A percentile compares a stretch with the other conserved stretches of the same genome.
Conservation (phyloP, 2,113 vertebrate species). For the Aegithalos caudatus region DNA sequence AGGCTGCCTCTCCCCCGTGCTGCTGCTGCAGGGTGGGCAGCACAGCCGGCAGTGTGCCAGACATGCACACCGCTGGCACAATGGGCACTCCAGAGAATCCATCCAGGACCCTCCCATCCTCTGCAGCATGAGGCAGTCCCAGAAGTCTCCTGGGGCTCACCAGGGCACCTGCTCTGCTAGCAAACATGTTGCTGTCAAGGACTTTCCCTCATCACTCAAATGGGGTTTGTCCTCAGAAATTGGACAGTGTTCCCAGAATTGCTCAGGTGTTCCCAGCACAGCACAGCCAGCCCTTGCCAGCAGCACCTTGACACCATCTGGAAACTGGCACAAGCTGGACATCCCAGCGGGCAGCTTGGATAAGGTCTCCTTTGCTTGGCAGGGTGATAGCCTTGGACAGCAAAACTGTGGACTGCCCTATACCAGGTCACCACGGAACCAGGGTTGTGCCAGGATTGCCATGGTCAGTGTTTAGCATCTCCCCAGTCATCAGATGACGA, state of each 20-base stretch:
- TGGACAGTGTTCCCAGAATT: too few species aligned
- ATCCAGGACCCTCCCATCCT: background rate
- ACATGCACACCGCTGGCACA: background rate
- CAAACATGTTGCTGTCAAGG: fast-evolving
- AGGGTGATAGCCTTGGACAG: background rate
- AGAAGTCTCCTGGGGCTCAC: background rate
- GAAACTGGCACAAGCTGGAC: background rate
- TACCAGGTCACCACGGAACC: background rate
- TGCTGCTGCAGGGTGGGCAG: background rate
- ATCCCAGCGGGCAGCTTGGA: background rate
- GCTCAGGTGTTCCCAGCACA: background rate
- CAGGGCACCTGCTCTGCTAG: background rate
- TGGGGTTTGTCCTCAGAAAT: background rate
- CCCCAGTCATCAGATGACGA: fast-evolving
- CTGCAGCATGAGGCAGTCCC: fast-evolving
- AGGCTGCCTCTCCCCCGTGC: background rate
- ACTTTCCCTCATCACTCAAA: background rate
- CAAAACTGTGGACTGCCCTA: background rate
- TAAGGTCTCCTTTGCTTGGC: background rate
- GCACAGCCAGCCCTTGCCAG: background rate
- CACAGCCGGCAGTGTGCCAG: fast-evolving
- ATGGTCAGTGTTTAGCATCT: background rate
- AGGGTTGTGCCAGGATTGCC: background rate
- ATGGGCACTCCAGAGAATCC: background rate
- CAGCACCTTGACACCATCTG: background rate